A percentile compares a stretch with the other conserved stretches of the same genome.
Evolutionary conservation across 2,113 vertebrate genomes (phyloP).

Genomic region (Campylorhamphus procurvoides): DNA sequence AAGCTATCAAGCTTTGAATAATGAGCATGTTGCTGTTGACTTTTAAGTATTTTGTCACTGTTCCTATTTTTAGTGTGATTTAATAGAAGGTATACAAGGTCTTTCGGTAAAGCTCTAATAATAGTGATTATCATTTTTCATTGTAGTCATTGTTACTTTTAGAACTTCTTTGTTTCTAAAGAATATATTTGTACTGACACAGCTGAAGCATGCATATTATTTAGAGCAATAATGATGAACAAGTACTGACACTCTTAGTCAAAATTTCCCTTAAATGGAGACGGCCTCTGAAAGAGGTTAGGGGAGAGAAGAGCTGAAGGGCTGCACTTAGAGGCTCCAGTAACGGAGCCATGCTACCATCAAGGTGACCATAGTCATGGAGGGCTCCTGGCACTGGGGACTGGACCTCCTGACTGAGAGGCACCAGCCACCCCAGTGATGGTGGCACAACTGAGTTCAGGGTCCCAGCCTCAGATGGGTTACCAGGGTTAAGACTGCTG

Average conservation of each 20-base stretch:
- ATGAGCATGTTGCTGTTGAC: background rate
- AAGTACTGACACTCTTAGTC: background rate
- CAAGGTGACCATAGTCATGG: background rate
- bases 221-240: background rate
- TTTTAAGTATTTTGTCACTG: background rate
- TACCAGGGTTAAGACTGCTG: background rate
- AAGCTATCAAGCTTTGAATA: background rate
- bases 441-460: background rate
- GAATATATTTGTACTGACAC: slow-evolving; percentile 11
- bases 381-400: background rate
- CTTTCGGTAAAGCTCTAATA: slow-evolving; percentile 1
- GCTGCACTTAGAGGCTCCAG: background rate
- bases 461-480: background rate
- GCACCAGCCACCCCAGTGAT: background rate
- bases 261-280: background rate
- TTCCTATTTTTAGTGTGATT: background rate
- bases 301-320: background rate
- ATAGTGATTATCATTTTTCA: slow-evolving; percentile 8
- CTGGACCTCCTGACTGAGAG: too few species aligned
- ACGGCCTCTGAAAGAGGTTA: background rate
- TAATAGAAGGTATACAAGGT: background rate
- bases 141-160: background rate
- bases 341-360: background rate
- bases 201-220: background rate
- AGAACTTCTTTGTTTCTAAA: slow-evolving; percentile 27